Evolutionary conservation across 1,140 invertebrate species (phyloP), one percentile per base, ranked within the genome.

Genomic region (Phymastichus coffea): DNA sequence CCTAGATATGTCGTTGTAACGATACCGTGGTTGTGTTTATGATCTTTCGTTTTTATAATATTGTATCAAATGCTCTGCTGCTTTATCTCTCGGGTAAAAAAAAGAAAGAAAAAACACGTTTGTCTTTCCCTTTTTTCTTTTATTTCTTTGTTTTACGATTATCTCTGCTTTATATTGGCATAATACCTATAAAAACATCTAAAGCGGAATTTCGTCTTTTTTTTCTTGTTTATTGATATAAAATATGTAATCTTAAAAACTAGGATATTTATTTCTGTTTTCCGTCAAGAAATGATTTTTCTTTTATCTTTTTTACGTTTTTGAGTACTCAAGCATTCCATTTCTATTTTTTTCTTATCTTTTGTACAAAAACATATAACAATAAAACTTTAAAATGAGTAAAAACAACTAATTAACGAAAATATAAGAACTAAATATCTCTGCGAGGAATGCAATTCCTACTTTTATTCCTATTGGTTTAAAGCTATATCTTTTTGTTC

Each of bases 221-320:
- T n/a, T n/a, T n/a, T n/a, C n/a, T n/a, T n/a, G n/a, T n/a, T n/a
- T n/a, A n/a, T n/a, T 63, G 67, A 72, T 73, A 74, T 61, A 74
- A 72, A 74, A 74, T 61, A 63, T n/a, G n/a, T 67, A 68, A 57
- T 55, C 65, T 71, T 69, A 69, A 63, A 47, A n/a, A 28, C 57
- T 60, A 60, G 8, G 15, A 59, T 25, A 43, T 43, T 58, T 30
- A 15, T 17, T n/a, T n/a, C n/a, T n/a, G n/a, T n/a, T n/a, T n/a
- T n/a, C n/a, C n/a, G n/a, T n/a, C n/a, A 51, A 44, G 44, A 58
- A 15, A 58, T 48, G 43, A 15, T 40, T 40, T 41, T 23, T 10
- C 15, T 26, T 46, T 28, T 15, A 43, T 48, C 26, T n/a, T n/a
- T n/a, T n/a, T n/a, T n/a, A n/a, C n/a, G n/a, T n/a, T n/a, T n/a